Evolutionary conservation across 2,888 invertebrate genomes (phyloP).

Genomic region (Cistogaster globosa): DNA sequence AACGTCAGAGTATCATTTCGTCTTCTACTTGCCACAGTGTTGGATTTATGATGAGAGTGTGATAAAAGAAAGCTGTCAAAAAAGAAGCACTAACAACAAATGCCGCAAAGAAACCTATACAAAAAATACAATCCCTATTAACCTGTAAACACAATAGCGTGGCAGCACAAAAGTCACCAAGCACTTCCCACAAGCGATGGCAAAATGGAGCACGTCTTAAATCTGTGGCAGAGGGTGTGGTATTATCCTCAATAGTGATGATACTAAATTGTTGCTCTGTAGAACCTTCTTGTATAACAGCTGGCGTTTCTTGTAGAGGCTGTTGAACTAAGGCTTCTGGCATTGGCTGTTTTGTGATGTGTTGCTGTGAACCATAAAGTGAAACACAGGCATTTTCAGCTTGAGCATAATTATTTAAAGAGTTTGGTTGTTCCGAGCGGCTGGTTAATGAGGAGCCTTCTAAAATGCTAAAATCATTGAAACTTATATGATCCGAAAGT

Average conservation of each 20-base stretch:
- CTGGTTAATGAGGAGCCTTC: constrained; percentile 41
- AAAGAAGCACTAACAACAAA: constrained; percentile 81
- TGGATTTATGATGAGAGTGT: constrained; percentile 76
- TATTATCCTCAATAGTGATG: constrained; percentile 76
- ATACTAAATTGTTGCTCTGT: constrained; percentile 70
- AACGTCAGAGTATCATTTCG: not conserved
- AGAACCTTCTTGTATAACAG: not conserved
- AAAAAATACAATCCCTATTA: constrained; percentile 81
- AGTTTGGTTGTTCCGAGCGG: constrained; percentile 28
- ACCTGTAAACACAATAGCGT: constrained; percentile 75
- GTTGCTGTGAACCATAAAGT: not conserved
- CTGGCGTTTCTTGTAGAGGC: not conserved
- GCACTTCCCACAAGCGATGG: constrained; percentile 74
- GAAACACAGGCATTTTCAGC: constrained; percentile 43
- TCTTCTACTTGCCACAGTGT: constrained; percentile 62
- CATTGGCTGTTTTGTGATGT: not conserved
- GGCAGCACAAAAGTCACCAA: constrained; percentile 72
- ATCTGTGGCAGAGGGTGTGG: constrained; percentile 73
- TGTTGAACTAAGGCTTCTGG: not conserved
- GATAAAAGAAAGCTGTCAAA: constrained; percentile 81
- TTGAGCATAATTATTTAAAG: constrained; percentile 58
- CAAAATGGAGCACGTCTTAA: constrained; percentile 73
- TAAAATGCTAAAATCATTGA: constrained; percentile 19
- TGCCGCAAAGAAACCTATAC: constrained; percentile 79
- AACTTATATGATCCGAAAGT: not conserved